phyloP scores from a whole-genome alignment of 2,797 vertebrate species.

The Gila robusta region DNA sequence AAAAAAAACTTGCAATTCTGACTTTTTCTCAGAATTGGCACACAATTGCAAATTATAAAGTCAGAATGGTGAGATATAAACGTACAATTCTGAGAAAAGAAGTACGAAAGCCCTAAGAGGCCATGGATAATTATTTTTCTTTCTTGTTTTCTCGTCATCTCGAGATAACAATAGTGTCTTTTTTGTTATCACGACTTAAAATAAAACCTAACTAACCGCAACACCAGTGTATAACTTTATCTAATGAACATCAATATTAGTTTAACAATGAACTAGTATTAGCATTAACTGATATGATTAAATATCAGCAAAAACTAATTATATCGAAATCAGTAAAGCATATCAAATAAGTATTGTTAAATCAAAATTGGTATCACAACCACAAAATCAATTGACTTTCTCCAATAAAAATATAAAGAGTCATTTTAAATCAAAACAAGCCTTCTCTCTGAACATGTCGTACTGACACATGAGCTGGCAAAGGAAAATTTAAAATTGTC shows the following conservation, averaged over 20 bases:
- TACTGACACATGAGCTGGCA: constrained; percentile 33
- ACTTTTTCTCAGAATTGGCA: background rate
- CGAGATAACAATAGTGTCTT: no score
- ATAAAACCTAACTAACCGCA: background rate
- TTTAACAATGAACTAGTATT: background rate
- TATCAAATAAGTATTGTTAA: background rate
- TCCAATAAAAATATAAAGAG: background rate
- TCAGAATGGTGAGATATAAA: no score
- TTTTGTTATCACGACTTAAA: background rate
- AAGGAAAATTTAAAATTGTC: constrained; percentile 44
- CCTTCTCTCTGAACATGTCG: constrained; percentile 1
- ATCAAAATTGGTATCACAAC: background rate
- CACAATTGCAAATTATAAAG: no score
- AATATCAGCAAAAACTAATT: background rate
- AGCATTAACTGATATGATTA: background rate
- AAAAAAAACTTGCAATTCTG: no score
- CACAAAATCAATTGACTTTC: background rate
- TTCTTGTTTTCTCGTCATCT: no score
- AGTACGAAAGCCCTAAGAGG: no score
- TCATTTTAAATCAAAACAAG: background rate
- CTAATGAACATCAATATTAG: background rate
- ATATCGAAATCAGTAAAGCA: background rate
- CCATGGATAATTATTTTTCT: no score
- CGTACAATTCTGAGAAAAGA: no score
- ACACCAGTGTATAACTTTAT: background rate